phyloP scores from a whole-genome alignment of 2,888 invertebrate genomes.

The Drosophila mulleri region DNA sequence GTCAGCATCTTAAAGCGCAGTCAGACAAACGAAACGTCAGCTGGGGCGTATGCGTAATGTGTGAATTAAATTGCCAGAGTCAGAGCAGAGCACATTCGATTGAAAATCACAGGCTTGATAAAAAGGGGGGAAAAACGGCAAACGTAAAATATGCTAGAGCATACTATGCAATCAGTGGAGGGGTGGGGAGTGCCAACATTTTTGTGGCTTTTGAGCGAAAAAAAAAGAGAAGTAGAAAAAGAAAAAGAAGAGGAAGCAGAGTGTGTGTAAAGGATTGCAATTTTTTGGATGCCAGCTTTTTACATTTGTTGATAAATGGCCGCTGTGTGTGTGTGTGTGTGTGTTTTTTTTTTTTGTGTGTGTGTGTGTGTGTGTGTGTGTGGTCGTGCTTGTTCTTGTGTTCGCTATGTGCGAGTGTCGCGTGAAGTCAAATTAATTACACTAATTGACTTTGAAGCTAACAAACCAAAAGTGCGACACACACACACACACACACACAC shows the following conservation, averaged over 20 bases:
- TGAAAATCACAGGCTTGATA: constrained; percentile 42
- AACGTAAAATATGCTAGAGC: constrained; percentile 26
- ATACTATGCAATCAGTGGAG: constrained; percentile 50
- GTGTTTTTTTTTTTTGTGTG: not conserved
- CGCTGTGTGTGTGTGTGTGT: not conserved
- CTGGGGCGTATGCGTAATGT: constrained; percentile 37
- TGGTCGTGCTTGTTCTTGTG: not conserved
- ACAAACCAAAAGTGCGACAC: constrained; percentile 60
- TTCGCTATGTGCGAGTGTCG: constrained; percentile 28
- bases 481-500: not conserved
- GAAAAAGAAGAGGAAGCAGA: not conserved
- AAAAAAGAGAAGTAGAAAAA: not conserved
- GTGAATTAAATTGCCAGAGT: constrained; percentile 40
- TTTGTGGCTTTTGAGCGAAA: constrained; percentile 53
- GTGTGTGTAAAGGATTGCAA: constrained; percentile 43
- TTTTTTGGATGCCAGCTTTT: constrained; percentile 34
- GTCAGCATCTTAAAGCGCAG: constrained; percentile 45
- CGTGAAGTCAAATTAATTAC: constrained; percentile 76
- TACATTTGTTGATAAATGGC: constrained; percentile 53
- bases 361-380: not conserved
- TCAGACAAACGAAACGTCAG: not conserved
- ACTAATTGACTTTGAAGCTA: constrained; percentile 78
- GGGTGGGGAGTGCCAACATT: constrained; percentile 57
- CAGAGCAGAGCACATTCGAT: constrained; percentile 32
- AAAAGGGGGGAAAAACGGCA: not conserved